Evolutionary conservation across 2,797 vertebrate genomes (phyloP).

Genomic region (Lepidocolaptes lacrymiger): DNA sequence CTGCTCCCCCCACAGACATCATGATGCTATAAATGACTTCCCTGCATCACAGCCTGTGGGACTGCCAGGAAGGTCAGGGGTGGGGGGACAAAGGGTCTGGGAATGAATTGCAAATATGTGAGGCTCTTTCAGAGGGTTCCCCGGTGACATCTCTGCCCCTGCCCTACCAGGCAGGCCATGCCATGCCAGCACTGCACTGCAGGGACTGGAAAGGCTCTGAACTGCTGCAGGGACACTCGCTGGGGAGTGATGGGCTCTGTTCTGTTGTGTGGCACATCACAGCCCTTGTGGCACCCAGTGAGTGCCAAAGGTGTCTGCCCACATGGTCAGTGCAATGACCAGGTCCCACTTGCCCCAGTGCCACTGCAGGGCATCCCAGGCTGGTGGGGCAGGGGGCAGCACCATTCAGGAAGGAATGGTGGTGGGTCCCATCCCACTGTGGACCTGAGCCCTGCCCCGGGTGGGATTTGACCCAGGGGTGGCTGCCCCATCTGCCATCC

Average conservation of each 20-base stretch:
- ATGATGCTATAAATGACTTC: not conserved
- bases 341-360: not conserved
- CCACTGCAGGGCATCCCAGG: not conserved
- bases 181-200: accelerated
- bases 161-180: not conserved
- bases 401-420: accelerated
- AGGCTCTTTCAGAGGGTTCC: not conserved
- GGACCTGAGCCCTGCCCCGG: accelerated
- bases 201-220: not conserved
- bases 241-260: accelerated
- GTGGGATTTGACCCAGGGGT: not conserved
- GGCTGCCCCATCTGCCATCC: not conserved
- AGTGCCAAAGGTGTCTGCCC: not conserved
- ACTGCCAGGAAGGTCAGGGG: not conserved
- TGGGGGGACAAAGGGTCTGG: not conserved
- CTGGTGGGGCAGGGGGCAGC: not conserved
- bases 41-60: accelerated
- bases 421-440: accelerated
- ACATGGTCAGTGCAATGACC: accelerated
- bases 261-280: accelerated
- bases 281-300: accelerated
- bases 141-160: accelerated
- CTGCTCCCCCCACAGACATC: accelerated
- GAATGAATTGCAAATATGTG: not conserved
- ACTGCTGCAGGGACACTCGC: accelerated